Conservation (phyloP, 2,797 vertebrate genomes). For the Aselliscus stoliczkanus region DNA sequence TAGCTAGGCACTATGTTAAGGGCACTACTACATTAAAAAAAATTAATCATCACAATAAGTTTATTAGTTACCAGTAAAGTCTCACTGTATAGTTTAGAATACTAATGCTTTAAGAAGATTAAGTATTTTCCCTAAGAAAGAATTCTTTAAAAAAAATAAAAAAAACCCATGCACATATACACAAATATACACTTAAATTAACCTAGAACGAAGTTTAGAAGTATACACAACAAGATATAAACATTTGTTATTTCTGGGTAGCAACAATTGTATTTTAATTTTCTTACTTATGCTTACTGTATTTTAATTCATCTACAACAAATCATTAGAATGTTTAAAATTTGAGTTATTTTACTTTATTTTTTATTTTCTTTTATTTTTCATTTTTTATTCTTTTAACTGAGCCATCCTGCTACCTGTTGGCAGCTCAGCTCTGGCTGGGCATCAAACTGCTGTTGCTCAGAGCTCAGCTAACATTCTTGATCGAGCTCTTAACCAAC, state of each 20-base stretch:
- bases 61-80: not conserved
- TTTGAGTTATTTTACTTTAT: conserved; percentile 2
- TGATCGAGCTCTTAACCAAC: too few species aligned
- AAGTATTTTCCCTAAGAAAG: not conserved
- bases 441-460: too few species aligned
- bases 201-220: not conserved
- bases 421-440: too few species aligned
- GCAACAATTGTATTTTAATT: not conserved
- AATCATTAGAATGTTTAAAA: conserved; percentile 10
- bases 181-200: not conserved
- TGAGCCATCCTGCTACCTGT: too few species aligned
- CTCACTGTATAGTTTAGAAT: not conserved
- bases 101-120: not conserved
- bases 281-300: not conserved
- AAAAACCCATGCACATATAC: not conserved
- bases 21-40: not conserved
- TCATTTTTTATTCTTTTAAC: too few species aligned
- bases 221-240: not conserved
- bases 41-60: not conserved
- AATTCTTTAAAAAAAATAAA: not conserved
- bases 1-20: not conserved
- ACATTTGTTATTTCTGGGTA: not conserved
- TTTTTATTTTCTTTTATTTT: too few species aligned
- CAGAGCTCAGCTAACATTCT: too few species aligned
- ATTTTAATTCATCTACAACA: not conserved